phyloP scores from a whole-genome alignment of 2,113 vertebrate species.

The Bufo bufo region DNA sequence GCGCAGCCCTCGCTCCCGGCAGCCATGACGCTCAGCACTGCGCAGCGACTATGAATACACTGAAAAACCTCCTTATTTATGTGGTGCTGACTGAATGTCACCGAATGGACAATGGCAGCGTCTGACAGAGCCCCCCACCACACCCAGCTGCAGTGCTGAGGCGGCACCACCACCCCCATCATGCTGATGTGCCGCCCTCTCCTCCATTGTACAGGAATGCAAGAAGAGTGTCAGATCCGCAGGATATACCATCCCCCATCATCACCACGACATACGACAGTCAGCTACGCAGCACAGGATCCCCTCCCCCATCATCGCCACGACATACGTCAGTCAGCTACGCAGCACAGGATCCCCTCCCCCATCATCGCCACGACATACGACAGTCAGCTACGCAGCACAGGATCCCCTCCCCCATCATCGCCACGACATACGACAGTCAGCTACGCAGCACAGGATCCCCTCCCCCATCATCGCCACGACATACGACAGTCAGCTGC shows the following conservation, averaged over 20 bases:
- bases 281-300: slow-evolving; percentile 19
- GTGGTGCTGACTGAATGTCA: not conserved
- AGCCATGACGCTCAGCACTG: not conserved
- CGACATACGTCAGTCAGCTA: too few relatives aligned
- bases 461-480: not conserved
- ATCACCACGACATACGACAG: not conserved
- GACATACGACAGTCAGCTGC: not conserved
- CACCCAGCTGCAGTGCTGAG: slow-evolving; percentile 32
- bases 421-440: not conserved
- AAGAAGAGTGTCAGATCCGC: not conserved
- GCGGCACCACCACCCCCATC: not conserved
- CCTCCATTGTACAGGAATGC: not conserved
- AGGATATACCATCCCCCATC: not conserved
- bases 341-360: not conserved
- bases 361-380: not conserved
- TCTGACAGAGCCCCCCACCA: not conserved
- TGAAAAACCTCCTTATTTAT: not conserved
- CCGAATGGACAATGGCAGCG: slow-evolving; percentile 15
- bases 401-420: not conserved
- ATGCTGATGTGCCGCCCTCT: not conserved
- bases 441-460: slow-evolving; percentile 16
- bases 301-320: not conserved
- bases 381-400: not conserved
- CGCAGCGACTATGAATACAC: not conserved
- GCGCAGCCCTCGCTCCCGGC: not conserved